Percentiles rank a stretch among this genome's conserved stretches.
These are phyloP conservation scores for Nymphalis io DNA, from an alignment of 1,140 invertebrate species.

Conservation along the genomic window DNA sequence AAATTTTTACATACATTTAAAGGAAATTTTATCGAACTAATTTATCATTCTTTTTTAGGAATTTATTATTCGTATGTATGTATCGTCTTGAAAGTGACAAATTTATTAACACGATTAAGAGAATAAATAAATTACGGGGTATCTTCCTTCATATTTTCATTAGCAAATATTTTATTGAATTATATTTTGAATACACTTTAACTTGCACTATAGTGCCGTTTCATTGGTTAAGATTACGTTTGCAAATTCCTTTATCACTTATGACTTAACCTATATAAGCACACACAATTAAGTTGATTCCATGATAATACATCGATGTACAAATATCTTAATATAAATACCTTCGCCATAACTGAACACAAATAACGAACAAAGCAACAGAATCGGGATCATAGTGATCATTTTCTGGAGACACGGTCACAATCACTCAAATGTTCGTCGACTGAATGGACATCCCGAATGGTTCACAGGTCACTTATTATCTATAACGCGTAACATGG, in stretches of 20 bases:
- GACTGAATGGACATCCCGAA: conserved; percentile 39
- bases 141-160: too few relatives aligned
- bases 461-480: conserved; percentile 37
- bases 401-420: conserved; percentile 14
- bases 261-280: neutral
- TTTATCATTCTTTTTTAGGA: too few relatives aligned
- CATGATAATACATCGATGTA: neutral
- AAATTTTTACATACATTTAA: too few relatives aligned
- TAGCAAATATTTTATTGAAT: too few relatives aligned
- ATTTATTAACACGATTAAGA: too few relatives aligned
- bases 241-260: neutral
- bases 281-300: neutral
- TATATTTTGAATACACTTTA: too few relatives aligned
- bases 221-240: too few relatives aligned
- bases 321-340: conserved; percentile 4
- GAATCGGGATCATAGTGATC: conserved; percentile 5
- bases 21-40: too few relatives aligned
- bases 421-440: conserved; percentile 18
- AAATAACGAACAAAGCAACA: conserved; percentile 25
- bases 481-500: conserved; percentile 26
- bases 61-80: too few relatives aligned
- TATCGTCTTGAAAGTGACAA: too few relatives aligned
- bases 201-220: too few relatives aligned
- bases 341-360: conserved; percentile 26
- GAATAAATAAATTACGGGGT: too few relatives aligned